Conservation (phyloP, 1,140 invertebrate genomes). For the Bombus balteatus region DNA sequence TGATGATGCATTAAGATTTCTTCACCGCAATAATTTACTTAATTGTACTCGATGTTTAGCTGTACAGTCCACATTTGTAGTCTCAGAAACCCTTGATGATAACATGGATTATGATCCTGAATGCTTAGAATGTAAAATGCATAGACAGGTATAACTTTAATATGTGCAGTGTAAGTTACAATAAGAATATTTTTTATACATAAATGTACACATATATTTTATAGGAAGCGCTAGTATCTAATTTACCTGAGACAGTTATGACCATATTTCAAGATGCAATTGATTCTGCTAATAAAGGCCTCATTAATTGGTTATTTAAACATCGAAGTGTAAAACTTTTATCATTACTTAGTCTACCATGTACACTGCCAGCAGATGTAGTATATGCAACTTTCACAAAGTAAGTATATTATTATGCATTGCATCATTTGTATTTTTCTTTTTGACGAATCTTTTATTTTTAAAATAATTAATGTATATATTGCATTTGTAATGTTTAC, state of each 20-base stretch:
- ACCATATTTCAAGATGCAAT: conserved; percentile 95
- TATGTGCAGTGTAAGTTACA: neutral
- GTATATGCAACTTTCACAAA: conserved; percentile 91
- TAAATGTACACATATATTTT: conserved; percentile 51
- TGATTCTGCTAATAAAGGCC: conserved; percentile 93
- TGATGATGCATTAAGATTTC: conserved; percentile 96
- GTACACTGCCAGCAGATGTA: conserved; percentile 92
- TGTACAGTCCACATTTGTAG: conserved; percentile 91
- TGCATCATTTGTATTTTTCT: neutral
- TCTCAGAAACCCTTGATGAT: conserved; percentile 88
- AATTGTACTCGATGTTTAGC: conserved; percentile 92
- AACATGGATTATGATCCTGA: conserved; percentile 90
- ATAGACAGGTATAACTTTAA: conserved; percentile 86
- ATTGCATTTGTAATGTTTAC: neutral
- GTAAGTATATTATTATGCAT: conserved; percentile 84
- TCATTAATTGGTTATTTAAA: conserved; percentile 95
- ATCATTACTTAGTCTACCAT: conserved; percentile 91
- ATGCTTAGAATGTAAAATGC: conserved; percentile 91
- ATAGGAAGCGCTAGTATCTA: conserved; percentile 92
- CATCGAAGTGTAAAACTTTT: conserved; percentile 91
- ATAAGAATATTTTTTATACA: conserved; percentile 1
- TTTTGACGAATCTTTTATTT: neutral
- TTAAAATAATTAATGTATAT: neutral
- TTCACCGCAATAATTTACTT: conserved; percentile 95
- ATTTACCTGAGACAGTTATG: conserved; percentile 92